Base-by-base conservation (phyloP, 92 coral and sea anemone genomes). In the Epizoanthus fatuus region DNA sequence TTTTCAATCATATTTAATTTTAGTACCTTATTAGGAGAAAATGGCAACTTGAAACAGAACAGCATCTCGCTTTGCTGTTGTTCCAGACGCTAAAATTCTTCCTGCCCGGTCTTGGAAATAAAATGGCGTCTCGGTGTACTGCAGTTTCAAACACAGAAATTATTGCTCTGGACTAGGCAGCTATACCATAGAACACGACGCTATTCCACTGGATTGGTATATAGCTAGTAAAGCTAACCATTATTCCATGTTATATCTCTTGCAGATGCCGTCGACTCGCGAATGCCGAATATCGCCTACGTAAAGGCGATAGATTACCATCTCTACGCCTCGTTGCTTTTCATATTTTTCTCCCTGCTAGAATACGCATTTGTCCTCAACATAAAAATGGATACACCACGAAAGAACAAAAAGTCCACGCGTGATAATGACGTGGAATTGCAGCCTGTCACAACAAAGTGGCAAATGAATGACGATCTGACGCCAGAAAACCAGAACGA, bases 361-460 rank as follows among this genome's bases (percentile, higher is more conserved):
- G 82, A 77, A 60, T 77, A 77, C 17, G 82, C 82, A 19, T 59
- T 77, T 20, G 82, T 77, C 42, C 70, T 77, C 6, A 77, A 77
- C 15, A 77, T 77, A 42, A 77, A 60, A 15, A 1, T 77, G 57
- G 40, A 44, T 58, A 39, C 13, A 5, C 16, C 11, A 47, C 11
- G 9, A 29, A 7, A 13, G 12, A 6, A n/a, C 2, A 16, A 3
- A 7, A 4, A 63, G 1, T 2, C 25, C 5, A 37, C 7, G 29
- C 12, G 59, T 3, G 51, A 7, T 38, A 64, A 12, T 22, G 35
- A 77, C 19, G 15, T 77, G 22, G 82, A 77, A 44, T 13, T 77
- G 56, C 71, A 60, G 9, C 19, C 55, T 4, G 53, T 8, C 10
- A 7, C 53, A 2, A 16, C 20, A 2, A 75, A 13, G 53, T 12